Evolutionary conservation across 2,888 invertebrate species (phyloP).

Genomic region (Sussaba pulchella): DNA sequence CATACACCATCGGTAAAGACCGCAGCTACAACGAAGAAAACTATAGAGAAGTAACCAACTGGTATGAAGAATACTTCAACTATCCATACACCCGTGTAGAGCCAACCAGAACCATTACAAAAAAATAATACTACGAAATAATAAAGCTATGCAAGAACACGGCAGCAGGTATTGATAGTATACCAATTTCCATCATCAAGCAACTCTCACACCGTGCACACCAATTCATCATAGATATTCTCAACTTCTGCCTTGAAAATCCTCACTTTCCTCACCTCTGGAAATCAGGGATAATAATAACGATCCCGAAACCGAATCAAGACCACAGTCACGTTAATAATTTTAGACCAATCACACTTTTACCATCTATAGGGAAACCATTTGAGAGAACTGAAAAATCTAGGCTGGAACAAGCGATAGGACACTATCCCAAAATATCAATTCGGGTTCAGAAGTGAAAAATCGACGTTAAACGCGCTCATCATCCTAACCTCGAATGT

Average conservation of each 20-base stretch:
- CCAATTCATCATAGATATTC: neutral
- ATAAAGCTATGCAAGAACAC: conserved; percentile 4
- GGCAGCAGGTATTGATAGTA: neutral
- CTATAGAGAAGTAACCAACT: conserved; percentile 8
- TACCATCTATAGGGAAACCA: neutral
- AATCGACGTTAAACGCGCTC: neutral
- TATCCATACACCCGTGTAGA: neutral
- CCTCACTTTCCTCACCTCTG: neutral
- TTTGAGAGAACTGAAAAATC: neutral
- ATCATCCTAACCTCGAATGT: neutral
- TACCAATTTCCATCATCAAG: neutral
- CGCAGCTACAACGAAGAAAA: conserved; percentile 21
- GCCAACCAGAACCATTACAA: neutral
- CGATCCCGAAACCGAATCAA: neutral
- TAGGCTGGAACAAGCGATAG: neutral
- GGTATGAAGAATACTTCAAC: conserved; percentile 29
- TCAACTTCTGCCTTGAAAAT: neutral
- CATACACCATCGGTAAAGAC: neutral
- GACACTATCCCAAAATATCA: neutral
- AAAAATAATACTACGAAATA: neutral
- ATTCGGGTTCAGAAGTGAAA: neutral
- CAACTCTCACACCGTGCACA: neutral
- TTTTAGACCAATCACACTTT: neutral
- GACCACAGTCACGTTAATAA: neutral
- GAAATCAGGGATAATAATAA: neutral